Conservation (phyloP, 2,888 invertebrate species). For the Theodoxus fluviatilis region DNA sequence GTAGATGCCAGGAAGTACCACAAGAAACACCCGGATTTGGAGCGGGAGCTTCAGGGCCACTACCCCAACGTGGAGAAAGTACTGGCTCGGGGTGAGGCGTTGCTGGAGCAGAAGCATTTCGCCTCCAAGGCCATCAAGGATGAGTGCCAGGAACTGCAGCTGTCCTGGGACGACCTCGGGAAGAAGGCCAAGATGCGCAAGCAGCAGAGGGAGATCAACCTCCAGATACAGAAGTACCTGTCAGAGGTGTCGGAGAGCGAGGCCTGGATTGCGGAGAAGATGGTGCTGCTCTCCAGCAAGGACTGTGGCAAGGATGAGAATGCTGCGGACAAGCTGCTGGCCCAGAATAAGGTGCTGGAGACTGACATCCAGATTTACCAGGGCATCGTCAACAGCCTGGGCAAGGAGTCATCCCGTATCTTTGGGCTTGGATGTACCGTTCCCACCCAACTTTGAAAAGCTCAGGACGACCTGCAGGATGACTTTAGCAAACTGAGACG, state of each 20-base stretch:
- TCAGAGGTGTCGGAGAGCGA: conserved; percentile 96
- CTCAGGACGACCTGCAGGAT: conserved; percentile 58
- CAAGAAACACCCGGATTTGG: conserved; percentile 92
- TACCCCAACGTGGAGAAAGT: conserved; percentile 85
- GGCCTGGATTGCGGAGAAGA: conserved; percentile 95
- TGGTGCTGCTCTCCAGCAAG: conserved; percentile 83
- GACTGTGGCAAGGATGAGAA: conserved; percentile 94
- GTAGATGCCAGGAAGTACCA: conserved; percentile 89
- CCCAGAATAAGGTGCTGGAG: conserved; percentile 89
- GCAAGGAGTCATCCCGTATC: conserved; percentile 55
- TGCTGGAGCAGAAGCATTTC: conserved; percentile 81
- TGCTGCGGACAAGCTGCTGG: conserved; percentile 88
- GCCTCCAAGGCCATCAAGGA: conserved; percentile 80
- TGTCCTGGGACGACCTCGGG: conserved; percentile 59
- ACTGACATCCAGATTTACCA: conserved; percentile 62
- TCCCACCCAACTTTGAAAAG: conserved; percentile 56
- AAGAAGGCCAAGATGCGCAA: conserved; percentile 19
- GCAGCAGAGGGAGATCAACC: conserved; percentile 79
- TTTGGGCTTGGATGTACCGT: conserved; percentile 83
- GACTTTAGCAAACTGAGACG: conserved; percentile 82
- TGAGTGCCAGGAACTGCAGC: conserved; percentile 72
- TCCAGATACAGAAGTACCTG: conserved; percentile 92
- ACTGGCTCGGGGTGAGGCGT: conserved; percentile 77
- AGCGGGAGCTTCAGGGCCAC: conserved; percentile 87
- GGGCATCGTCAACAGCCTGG: conserved; percentile 57